Evolutionary conservation across 2,888 invertebrate species (phyloP), one percentile per base, ranked within the genome.

Genomic region (Rhorus exstirpatorius): DNA sequence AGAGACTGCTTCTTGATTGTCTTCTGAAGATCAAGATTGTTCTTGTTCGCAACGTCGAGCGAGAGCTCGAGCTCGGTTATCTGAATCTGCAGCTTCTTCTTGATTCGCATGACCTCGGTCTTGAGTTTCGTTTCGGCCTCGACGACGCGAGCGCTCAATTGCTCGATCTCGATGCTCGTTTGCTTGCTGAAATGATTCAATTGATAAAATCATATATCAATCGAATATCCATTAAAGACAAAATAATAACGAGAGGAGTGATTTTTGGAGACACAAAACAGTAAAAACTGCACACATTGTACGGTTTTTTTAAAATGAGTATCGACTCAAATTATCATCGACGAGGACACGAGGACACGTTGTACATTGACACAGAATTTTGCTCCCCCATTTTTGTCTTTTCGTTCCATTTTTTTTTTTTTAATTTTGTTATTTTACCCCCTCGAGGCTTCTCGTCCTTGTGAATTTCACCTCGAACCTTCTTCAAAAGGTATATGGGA

Each of bases 31-130:
- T 98, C 98, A 92, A 99, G 96, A 95, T 99, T 99, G 94, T 97
- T 98, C 95, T 99, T 98, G 96, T 99, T 99, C 94, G 98, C 97
- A 89, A 98, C 97, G 94, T 99, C 99, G 94, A 99, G 96, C 76
- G 98, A 97, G 95, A 99, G 96, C 94, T 99, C 99, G 92, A 99
- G 94, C 94, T 99, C 99, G 90, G 98, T 98, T 94, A 99, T 99
- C 92, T 98, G 98, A 93, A 98, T 97, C 94, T 98, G 98, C 93
- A 98, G 95, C 97, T 99, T 99, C 98, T 99, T 99, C 97, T 99
- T 99, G 95, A 99, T 97, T 94, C 99, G 97, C 87, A 96, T 95
- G 78, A 99, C 97, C 94, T 99, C 99, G 90, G 98, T 96, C 96
- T 98, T 98, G 93, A 99, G 95, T 93, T 96, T 97, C 88, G 98